These are phyloP conservation scores for Cabera pusaria DNA, from an alignment of 2,888 invertebrate genomes.

Conservation along the genomic window DNA sequence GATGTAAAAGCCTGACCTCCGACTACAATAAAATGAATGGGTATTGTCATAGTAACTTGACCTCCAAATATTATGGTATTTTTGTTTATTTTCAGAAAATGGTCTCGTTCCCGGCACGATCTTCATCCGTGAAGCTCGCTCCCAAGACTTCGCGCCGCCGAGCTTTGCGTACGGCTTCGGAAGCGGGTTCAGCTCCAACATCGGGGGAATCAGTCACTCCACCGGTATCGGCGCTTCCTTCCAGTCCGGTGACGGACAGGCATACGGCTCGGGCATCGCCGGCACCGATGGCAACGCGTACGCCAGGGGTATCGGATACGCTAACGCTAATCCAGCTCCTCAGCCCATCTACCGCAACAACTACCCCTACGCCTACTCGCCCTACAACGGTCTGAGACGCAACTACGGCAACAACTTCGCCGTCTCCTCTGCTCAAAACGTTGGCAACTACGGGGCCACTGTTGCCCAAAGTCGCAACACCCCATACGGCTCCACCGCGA, in stretches of 20 bases:
- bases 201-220: slow-evolving; percentile 68
- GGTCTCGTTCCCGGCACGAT: slow-evolving; percentile 40
- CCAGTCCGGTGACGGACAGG: slow-evolving; percentile 57
- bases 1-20: slow-evolving; percentile 14
- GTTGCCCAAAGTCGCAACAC: slow-evolving; percentile 50
- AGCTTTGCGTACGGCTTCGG: slow-evolving; percentile 68
- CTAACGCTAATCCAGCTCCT: slow-evolving; percentile 45
- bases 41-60: slow-evolving; percentile 14
- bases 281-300: slow-evolving; percentile 45
- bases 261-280: slow-evolving; percentile 58
- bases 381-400: slow-evolving; percentile 35
- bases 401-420: slow-evolving; percentile 40
- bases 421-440: slow-evolving; percentile 52
- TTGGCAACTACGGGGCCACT: slow-evolving; percentile 52
- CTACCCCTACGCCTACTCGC: slow-evolving; percentile 36
- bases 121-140: slow-evolving; percentile 47
- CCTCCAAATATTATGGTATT: slow-evolving; percentile 10
- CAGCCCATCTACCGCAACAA: slow-evolving; percentile 26
- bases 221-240: slow-evolving; percentile 60
- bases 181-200: slow-evolving; percentile 68
- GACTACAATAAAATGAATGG: background rate
- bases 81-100: slow-evolving; percentile 29
- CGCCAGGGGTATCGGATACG: slow-evolving; percentile 61
- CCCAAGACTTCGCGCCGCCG: slow-evolving; percentile 39
- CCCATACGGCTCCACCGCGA: slow-evolving; percentile 50